Evolutionary conservation across 2,888 invertebrate genomes (phyloP).

Genomic region (Elmis aenea): DNA sequence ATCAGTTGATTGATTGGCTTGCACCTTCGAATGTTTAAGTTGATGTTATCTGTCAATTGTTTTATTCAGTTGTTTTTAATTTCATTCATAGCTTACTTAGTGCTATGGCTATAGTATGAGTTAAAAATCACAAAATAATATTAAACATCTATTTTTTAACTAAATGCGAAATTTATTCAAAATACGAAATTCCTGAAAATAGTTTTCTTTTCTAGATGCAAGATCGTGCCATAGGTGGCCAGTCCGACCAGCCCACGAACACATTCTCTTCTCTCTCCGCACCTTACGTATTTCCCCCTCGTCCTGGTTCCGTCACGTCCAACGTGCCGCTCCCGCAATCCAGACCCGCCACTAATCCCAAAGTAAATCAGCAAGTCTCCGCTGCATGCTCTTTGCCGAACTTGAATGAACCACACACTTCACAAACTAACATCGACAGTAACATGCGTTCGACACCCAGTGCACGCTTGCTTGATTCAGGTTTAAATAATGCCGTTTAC

Average conservation of each 20-base stretch:
- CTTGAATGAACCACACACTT: conserved; percentile 35
- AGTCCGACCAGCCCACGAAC: conserved; percentile 8
- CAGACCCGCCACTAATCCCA: conserved; percentile 12
- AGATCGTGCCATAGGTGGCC: conserved; percentile 19
- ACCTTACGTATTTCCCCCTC: conserved; percentile 13
- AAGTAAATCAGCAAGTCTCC: conserved; percentile 31
- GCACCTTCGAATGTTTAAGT: too few species aligned
- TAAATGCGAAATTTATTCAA: conserved; percentile 26
- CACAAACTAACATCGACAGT: conserved; percentile 34
- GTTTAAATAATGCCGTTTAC: conserved; percentile 34
- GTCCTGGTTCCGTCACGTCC: conserved; percentile 19
- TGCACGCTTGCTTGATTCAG: conserved; percentile 36
- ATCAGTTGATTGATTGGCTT: too few species aligned
- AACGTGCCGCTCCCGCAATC: conserved; percentile 14
- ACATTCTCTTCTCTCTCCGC: conserved; percentile 3
- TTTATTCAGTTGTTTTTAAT: too few species aligned
- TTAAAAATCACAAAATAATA: too few species aligned
- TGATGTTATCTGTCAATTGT: too few species aligned
- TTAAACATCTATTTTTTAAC: too few species aligned
- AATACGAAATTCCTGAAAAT: conserved; percentile 2
- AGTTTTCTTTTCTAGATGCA: conserved; percentile 28
- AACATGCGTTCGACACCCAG: conserved; percentile 28
- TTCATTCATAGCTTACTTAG: too few species aligned
- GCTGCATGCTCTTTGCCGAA: conserved; percentile 42
- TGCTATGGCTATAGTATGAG: too few species aligned